Evolutionary conservation across 2,888 invertebrate species (phyloP), one percentile per base, ranked within the genome.

Genomic region (Halictus ligatus): DNA sequence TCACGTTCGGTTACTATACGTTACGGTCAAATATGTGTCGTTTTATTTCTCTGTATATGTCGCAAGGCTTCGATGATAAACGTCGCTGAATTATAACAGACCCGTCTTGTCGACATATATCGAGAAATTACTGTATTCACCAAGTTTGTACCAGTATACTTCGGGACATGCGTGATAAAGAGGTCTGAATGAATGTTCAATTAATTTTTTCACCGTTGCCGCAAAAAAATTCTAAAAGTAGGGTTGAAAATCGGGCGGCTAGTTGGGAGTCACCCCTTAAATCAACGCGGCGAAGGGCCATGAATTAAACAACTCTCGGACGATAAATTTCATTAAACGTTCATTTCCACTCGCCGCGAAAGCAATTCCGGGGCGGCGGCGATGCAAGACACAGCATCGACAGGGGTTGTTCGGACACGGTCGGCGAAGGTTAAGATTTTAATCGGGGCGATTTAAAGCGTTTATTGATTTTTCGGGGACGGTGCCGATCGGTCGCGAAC

Each of bases 401-500:
- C 7, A 3, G 40, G 35, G 15, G 43, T 15, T 18, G 43, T 35
- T 64, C 1, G 35, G 72, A 71, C 29, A 54, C 54, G 35, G 8
- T 7, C 21, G n/a, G 13, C 13, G 35, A 60, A 7, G 48, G 48
- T 54, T 48, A 74, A 79, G 86, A 77, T 77, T 77, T 79, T 79
- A 82, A 86, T 86, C 86, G 74, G 21, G 35, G 21, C 69, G 76
- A 80, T 80, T 85, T 86, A 85, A 85, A 81, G 76, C 69, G 81
- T 76, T 78, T 86, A 90, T 88, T 82, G 90, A 90, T 89, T 86
- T 86, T 81, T 84, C 84, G 82, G 78, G 71, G 81, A 69, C 69
- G 81, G 58, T 71, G 73, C 60, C 75, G 86, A 88, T 88, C 82
- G 81, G 81, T 83, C 79, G 74, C 80, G 78, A 84, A 84, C 78